phyloP scores from a whole-genome alignment of 2,113 vertebrate species.

The Perca flavescens region DNA sequence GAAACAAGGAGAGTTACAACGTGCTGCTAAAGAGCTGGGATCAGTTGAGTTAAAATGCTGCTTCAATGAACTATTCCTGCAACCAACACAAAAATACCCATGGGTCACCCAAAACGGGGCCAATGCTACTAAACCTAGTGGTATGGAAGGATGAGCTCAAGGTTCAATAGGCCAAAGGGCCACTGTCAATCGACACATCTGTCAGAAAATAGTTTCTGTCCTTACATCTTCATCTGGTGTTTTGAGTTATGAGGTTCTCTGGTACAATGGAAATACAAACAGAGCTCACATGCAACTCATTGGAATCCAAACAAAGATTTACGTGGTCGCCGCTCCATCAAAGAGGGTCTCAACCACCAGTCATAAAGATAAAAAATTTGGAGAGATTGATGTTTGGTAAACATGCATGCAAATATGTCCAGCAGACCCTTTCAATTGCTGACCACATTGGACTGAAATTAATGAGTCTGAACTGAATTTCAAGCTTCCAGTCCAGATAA shows the following conservation, averaged over 20 bases:
- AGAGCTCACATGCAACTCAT: slow-evolving; percentile 45
- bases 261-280: slow-evolving; percentile 67
- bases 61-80: slow-evolving; percentile 44
- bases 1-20: slow-evolving; percentile 58
- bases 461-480: not conserved
- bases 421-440: slow-evolving; percentile 33
- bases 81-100: slow-evolving; percentile 41
- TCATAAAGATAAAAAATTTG: slow-evolving; percentile 44
- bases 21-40: slow-evolving; percentile 35
- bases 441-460: slow-evolving; percentile 9
- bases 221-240: slow-evolving; percentile 73
- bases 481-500: not conserved
- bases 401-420: slow-evolving; percentile 49
- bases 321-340: slow-evolving; percentile 39
- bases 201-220: slow-evolving; percentile 47
- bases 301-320: slow-evolving; percentile 58
- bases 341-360: slow-evolving; percentile 51
- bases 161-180: slow-evolving; percentile 63
- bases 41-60: slow-evolving; percentile 40
- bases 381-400: slow-evolving; percentile 67
- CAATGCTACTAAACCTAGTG: slow-evolving; percentile 52
- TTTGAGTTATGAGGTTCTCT: slow-evolving; percentile 59
- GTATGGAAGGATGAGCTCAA: slow-evolving; percentile 42
- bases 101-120: slow-evolving; percentile 8
- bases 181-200: slow-evolving; percentile 65